Evolutionary conservation across 2,888 invertebrate genomes (phyloP), one percentile per base, ranked within the genome.

Genomic region (Cryptophagus acutangulus): DNA sequence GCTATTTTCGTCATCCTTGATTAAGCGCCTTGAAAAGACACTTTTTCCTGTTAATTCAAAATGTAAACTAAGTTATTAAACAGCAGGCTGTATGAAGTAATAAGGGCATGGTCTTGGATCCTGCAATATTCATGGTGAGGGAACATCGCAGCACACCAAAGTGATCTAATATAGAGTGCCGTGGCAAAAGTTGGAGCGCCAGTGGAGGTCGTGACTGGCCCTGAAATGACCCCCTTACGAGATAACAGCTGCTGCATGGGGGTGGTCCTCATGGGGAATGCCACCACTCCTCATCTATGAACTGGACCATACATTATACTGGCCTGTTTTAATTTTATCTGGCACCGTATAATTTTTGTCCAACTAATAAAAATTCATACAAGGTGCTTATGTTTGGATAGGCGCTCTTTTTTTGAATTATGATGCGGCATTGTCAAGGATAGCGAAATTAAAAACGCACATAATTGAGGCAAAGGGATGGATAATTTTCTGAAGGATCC

Each of bases 51-150:
- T 44, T 50, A 41, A 51, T 55, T 51, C 52, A 55, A 52, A 55
- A 55, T 55, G 55, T 49, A 52, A 54, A 55, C 46, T 51, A 49
- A 51, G 49, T 52, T 55, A 55, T 53, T 55, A 53, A 51, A 40
- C 51, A 41, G 46, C 47, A 36, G 37, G 48, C 40, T 38, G 41
- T 47, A 49, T 46, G 40, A 50, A 46, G 51, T 55, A 55, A 50
- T 51, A 51, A 50, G 50, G 55, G 47, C 48, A n/a, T 51, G 51
- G 41, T 43, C 43, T 46, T 41, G 45, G 44, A 37, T 46, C 35
- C 40, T 55, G 52, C 47, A 57, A 54, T 54, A 57, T 55, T 55
- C 53, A 55, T 54, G 51, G 49, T 20, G 34, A 20, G 48, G 43
- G 46, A 47, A 44, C 37, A 38, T 31, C 36, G 29, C 31, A 26